Evolutionary conservation across 2,888 invertebrate species (phyloP).

Genomic region (Luperina nickerlii): DNA sequence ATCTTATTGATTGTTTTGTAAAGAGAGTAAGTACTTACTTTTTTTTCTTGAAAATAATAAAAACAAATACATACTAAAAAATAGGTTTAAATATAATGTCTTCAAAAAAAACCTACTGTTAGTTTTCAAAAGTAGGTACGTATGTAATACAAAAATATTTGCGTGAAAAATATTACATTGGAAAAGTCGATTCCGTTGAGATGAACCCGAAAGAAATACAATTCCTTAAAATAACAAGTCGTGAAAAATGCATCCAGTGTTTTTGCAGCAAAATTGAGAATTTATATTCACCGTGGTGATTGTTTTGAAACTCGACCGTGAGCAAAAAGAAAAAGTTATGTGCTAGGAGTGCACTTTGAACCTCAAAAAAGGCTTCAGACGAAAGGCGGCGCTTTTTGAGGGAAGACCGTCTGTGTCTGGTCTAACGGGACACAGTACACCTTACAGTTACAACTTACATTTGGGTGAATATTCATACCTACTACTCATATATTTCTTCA

Average conservation of each 20-base stretch:
- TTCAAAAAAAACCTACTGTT: too few species aligned
- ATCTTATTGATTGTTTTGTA: too few species aligned
- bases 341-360: constrained; percentile 53
- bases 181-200: constrained; percentile 18
- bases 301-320: constrained; percentile 53
- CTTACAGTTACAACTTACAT: background rate
- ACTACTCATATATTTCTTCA: background rate
- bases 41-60: too few species aligned
- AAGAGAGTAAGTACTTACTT: too few species aligned
- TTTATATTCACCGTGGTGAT: constrained; percentile 54
- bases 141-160: constrained; percentile 6
- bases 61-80: too few species aligned
- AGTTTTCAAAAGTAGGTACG: background rate
- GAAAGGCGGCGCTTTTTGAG: constrained; percentile 31
- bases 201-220: constrained; percentile 26
- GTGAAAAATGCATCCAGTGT: constrained; percentile 38
- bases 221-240: constrained; percentile 22
- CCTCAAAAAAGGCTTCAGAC: constrained; percentile 58
- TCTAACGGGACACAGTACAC: constrained; percentile 10
- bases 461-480: background rate
- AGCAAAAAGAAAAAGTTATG: constrained; percentile 46
- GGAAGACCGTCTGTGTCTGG: constrained; percentile 29
- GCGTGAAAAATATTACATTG: constrained; percentile 8
- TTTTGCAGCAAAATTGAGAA: constrained; percentile 44
- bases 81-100: too few species aligned